A percentile compares a stretch with the other conserved stretches of the same genome.
phyloP scores from a whole-genome alignment of 2,888 invertebrate species.

The Mesoligia furuncula region DNA sequence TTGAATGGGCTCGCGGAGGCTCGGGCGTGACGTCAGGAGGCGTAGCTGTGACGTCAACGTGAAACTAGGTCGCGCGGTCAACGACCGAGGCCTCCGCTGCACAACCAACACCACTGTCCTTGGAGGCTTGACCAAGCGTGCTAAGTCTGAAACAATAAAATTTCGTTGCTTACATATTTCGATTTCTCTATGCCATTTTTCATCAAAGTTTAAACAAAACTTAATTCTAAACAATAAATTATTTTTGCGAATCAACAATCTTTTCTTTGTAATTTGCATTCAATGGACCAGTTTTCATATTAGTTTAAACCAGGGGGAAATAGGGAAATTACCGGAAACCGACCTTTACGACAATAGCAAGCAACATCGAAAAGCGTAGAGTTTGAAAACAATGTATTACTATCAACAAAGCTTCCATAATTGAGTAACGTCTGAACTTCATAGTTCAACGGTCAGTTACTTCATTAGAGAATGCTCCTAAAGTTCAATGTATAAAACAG shows the following conservation, averaged over 20 bases:
- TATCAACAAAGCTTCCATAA: slow-evolving; percentile 9
- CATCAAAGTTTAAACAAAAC: background rate
- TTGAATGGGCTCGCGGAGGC: slow-evolving; percentile 88
- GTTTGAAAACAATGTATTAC: slow-evolving; percentile 14
- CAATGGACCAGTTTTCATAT: background rate
- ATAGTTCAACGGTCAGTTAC: slow-evolving; percentile 11
- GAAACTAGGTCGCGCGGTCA: slow-evolving; percentile 87
- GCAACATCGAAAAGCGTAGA: background rate
- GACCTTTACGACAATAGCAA: slow-evolving; percentile 2
- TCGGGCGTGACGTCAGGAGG: slow-evolving; percentile 87
- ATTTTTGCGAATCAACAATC: background rate
- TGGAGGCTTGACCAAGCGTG: slow-evolving; percentile 63
- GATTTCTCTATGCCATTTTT: background rate
- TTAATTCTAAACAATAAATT: background rate
- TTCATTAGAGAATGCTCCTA: slow-evolving; percentile 10
- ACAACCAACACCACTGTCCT: slow-evolving; percentile 76
- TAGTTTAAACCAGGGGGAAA: background rate
- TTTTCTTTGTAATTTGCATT: background rate
- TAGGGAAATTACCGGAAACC: background rate
- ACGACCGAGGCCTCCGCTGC: slow-evolving; percentile 81
- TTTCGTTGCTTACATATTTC: background rate
- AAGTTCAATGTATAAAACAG: slow-evolving; percentile 12
- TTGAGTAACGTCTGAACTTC: slow-evolving; percentile 24
- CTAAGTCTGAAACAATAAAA: slow-evolving; percentile 57
- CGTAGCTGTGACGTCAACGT: slow-evolving; percentile 87